Conservation (phyloP, 2,113 vertebrate species). For the Ictalurus punctatus region DNA sequence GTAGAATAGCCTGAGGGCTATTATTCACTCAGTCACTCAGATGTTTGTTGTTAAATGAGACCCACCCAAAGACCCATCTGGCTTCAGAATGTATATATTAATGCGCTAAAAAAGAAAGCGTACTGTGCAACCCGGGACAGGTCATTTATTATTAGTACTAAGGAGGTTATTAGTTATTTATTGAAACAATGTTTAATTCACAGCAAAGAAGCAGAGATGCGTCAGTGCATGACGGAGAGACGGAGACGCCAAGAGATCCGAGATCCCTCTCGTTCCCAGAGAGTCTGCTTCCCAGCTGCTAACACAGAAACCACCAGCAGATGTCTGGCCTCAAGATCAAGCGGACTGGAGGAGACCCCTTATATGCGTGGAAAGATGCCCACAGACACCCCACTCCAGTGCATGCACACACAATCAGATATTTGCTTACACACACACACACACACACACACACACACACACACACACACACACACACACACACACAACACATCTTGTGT, state of each 20-base stretch:
- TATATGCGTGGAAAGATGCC: slow-evolving; percentile 70
- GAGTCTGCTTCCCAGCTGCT: slow-evolving; percentile 70
- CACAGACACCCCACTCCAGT: slow-evolving; percentile 60
- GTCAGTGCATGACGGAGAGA: slow-evolving; percentile 23
- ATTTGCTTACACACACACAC: slow-evolving; percentile 26
- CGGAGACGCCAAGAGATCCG: slow-evolving; percentile 23
- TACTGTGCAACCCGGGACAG: neutral
- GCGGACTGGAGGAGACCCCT: slow-evolving; percentile 66
- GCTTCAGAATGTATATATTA: neutral
- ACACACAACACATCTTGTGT: slow-evolving; percentile 49
- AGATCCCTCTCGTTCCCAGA: slow-evolving; percentile 28
- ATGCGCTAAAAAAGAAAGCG: neutral
- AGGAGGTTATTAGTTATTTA: slow-evolving; percentile 35
- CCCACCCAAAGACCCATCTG: neutral
- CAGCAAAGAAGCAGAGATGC: slow-evolving; percentile 13
- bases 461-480: slow-evolving; percentile 27
- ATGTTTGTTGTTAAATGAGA: slow-evolving; percentile 14
- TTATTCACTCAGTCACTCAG: slow-evolving; percentile 27
- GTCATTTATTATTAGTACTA: slow-evolving; percentile 32
- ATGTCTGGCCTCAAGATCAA: slow-evolving; percentile 77
- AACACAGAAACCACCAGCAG: slow-evolving; percentile 71
- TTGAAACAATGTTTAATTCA: slow-evolving; percentile 40
- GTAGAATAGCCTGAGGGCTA: neutral
- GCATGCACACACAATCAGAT: slow-evolving; percentile 28
- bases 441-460: slow-evolving; percentile 16